Conservation (phyloP, 1,140 invertebrate genomes). For the Halictus rubicundus region DNA sequence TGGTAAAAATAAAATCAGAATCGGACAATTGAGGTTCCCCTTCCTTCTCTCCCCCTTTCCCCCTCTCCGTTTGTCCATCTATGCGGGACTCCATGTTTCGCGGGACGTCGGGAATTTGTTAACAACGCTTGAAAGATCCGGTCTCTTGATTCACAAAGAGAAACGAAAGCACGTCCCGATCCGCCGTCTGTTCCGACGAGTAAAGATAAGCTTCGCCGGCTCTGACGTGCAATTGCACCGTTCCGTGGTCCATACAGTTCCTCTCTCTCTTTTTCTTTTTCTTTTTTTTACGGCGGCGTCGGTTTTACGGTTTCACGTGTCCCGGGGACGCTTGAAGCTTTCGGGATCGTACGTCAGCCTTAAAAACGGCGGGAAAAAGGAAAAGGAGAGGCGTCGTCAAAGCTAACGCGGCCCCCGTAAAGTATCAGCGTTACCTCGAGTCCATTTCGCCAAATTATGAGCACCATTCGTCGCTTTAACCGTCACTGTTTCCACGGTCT, state of each 20-base stretch:
- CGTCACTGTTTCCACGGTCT: neutral
- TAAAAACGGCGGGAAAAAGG: neutral
- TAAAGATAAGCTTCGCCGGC: neutral
- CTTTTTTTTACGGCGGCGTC: neutral
- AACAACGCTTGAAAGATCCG: neutral
- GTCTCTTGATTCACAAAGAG: neutral
- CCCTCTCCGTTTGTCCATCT: neutral
- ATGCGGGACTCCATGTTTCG: neutral
- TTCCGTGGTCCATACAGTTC: neutral
- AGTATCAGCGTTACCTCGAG: constrained; percentile 20
- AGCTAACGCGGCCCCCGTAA: constrained; percentile 14
- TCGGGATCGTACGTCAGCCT: neutral
- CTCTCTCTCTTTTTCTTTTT: no score
- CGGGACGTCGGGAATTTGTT: neutral
- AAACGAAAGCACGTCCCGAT: neutral
- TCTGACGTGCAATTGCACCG: neutral
- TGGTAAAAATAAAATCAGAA: no score
- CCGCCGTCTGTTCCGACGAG: neutral
- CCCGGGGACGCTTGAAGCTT: constrained; percentile 1
- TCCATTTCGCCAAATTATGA: constrained; percentile 31
- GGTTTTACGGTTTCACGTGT: constrained; percentile 22
- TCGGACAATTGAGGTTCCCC: no score
- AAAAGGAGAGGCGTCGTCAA: neutral
- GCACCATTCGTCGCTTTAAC: neutral
- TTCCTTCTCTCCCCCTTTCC: no score